Percentiles rank a stretch among this genome's conserved stretches.
Conservation (phyloP, 2,797 vertebrate species). For the Tadarida brasiliensis region DNA sequence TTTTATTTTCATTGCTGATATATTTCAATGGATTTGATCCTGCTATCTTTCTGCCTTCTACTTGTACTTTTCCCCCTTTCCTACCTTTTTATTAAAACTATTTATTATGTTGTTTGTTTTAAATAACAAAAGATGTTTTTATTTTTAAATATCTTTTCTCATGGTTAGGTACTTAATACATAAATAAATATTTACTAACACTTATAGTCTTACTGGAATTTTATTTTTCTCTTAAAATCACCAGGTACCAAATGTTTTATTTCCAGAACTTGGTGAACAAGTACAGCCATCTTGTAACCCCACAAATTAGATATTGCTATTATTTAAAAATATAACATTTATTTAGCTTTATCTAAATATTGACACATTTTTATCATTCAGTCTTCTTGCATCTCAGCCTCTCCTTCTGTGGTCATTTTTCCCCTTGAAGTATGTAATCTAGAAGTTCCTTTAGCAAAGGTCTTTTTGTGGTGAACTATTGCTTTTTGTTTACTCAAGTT, state of each 20-base stretch:
- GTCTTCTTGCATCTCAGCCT: background rate
- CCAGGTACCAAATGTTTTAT: background rate
- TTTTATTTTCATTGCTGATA: background rate
- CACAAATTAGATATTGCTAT: background rate
- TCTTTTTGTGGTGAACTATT: background rate
- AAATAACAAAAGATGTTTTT: conserved; percentile 22
- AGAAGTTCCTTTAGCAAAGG: background rate
- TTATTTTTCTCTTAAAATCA: conserved; percentile 44
- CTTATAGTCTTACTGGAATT: background rate
- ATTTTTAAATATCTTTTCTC: background rate
- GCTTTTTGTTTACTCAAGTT: background rate
- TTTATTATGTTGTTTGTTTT: conserved; percentile 18
- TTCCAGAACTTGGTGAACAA: conserved; percentile 14
- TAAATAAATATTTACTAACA: background rate
- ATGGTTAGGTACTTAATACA: background rate
- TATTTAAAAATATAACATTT: conserved; percentile 15
- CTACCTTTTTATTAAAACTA: conserved; percentile 14
- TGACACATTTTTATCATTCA: background rate
- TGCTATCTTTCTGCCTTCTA: background rate
- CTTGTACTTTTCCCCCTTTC: background rate
- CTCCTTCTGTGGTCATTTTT: background rate
- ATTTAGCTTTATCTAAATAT: background rate
- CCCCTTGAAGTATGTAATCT: background rate
- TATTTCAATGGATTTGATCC: background rate
- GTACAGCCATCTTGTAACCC: background rate